A percentile compares a stretch with the other conserved stretches of the same genome.
These are phyloP conservation scores for Cyclopterus lumpus DNA, from an alignment of 2,797 vertebrate species.

Conservation along the genomic window DNA sequence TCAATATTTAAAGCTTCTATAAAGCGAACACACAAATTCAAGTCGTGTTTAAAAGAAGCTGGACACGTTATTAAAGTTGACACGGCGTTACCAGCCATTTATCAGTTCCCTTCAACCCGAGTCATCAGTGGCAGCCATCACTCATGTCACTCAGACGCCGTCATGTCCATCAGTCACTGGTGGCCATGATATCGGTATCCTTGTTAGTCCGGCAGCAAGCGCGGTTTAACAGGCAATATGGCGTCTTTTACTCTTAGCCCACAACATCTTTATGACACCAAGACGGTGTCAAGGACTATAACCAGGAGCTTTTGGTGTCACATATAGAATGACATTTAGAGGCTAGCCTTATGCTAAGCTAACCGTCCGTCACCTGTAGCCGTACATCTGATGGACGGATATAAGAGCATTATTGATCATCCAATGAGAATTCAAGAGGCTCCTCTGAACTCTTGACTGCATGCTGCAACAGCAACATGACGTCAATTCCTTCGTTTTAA, in stretches of 20 bases:
- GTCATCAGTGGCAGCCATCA: slow-evolving; percentile 24
- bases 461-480: neutral
- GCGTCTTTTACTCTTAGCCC: neutral
- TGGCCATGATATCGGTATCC: neutral
- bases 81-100: slow-evolving; percentile 33
- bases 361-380: neutral
- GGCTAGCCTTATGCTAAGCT: neutral
- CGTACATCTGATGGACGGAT: neutral
- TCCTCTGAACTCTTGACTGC: neutral
- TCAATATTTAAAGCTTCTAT: neutral
- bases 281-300: neutral
- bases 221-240: slow-evolving; percentile 5
- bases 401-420: neutral
- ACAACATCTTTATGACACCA: neutral
- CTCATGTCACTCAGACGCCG: slow-evolving; percentile 35
- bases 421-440: neutral
- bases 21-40: neutral
- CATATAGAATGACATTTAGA: neutral
- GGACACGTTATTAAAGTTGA: slow-evolving; percentile 26
- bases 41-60: neutral
- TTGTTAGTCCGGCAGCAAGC: slow-evolving; percentile 5
- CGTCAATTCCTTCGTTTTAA: neutral
- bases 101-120: slow-evolving; percentile 17
- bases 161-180: slow-evolving; percentile 30
- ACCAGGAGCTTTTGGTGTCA: neutral